Conservation (phyloP, 1,140 invertebrate genomes). For the Drosophila triauraria region DNA sequence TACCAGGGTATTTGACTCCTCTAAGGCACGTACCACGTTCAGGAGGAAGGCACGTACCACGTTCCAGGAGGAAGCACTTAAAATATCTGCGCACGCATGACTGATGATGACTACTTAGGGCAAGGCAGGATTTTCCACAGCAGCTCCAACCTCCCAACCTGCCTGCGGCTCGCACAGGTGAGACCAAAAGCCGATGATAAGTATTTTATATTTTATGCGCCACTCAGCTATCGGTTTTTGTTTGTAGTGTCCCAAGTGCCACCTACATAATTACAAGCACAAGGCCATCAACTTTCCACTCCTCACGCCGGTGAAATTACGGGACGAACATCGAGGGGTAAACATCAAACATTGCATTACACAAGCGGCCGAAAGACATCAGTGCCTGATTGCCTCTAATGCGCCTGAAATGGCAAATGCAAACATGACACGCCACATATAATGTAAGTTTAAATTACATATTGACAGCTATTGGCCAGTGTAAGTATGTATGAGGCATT, state of each 20-base stretch:
- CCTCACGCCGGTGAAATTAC: constrained; percentile 44
- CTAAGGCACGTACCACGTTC: constrained; percentile 62
- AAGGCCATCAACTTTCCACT: constrained; percentile 22
- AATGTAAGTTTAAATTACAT: constrained; percentile 15
- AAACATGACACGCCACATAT: constrained; percentile 38
- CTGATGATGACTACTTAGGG: constrained; percentile 65
- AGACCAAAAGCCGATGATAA: constrained; percentile 34
- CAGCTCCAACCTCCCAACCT: background rate
- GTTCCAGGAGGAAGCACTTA: constrained; percentile 76
- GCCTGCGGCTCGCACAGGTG: constrained; percentile 3
- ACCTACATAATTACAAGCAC: constrained; percentile 62
- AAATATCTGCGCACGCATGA: constrained; percentile 82
- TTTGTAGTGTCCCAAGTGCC: constrained; percentile 59
- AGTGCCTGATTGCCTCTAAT: constrained; percentile 56
- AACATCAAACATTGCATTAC: constrained; percentile 50
- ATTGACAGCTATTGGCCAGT: background rate
- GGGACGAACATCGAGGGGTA: constrained; percentile 52
- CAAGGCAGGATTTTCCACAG: constrained; percentile 27
- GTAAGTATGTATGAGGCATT: constrained; percentile 1
- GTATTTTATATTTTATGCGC: constrained; percentile 66
- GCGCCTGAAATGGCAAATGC: constrained; percentile 52
- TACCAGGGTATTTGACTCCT: constrained; percentile 8
- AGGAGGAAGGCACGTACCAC: constrained; percentile 64
- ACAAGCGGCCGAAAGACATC: constrained; percentile 55
- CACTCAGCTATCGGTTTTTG: constrained; percentile 40